Evolutionary conservation across 2,113 vertebrate genomes (phyloP), one percentile per base, ranked within the genome.

Genomic region (Callochromis pleurospilus): DNA sequence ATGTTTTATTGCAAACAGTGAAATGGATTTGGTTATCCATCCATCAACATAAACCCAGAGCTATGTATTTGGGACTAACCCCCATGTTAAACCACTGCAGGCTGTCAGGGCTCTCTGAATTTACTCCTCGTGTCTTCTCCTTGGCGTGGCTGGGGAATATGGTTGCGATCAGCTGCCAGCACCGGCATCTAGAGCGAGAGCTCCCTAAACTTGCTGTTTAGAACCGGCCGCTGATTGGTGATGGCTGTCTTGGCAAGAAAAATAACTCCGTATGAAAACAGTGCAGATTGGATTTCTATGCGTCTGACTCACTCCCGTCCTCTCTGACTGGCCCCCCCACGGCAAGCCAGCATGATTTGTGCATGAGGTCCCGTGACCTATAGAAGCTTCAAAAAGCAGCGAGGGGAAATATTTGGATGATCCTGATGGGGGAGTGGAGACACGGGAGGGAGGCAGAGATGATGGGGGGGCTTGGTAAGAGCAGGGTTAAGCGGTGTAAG

Each of bases 271-370:
- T 90, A 94, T 85, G 93, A 96, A 95, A 96, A 96, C 96, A 97
- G 94, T 95, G 92, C 95, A 96, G 97, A 98, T 99, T 97, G 95
- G 95, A 96, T 99, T 99, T 98, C 98, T 88, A 95, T 83, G 95
- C 93, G 86, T 95, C 95, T 93, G 89, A 93, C 92, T 94, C 89
- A 86, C 92, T 93, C 93, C 91, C 88, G 95, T 93, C 88, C 83
- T 95, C 95, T 94, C 96, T 93, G 95, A 86, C 92, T 83, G 79
- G 92, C 94, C 93, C 95, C 96, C 96, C 96, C 96, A 96, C 95
- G 77, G 94, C 96, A 93, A 94, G 91, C 94, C 95, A 96, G 95
- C 95, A 97, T 99, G 98, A 99, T 99, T 99, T 99, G 98, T 99
- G 97, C 97, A 97, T 84, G 84, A 95, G 96, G 97, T 98, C 97